Percentiles rank a stretch among this genome's conserved stretches.
phyloP scores from a whole-genome alignment of 2,113 vertebrate genomes.

The Leucosticte australis region DNA sequence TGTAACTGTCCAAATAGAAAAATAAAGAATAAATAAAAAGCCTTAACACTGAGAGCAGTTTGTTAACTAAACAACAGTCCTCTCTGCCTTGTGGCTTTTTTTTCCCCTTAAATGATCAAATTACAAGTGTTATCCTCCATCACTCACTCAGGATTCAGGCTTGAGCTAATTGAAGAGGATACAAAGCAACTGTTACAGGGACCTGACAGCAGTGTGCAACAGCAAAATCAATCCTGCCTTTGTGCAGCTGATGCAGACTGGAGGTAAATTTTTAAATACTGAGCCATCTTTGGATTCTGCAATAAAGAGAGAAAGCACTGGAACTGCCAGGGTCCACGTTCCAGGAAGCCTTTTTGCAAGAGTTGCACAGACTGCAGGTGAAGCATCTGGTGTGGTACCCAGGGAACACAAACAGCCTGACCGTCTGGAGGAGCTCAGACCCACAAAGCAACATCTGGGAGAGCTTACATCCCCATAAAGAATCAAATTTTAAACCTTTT shows the following conservation, averaged over 20 bases:
- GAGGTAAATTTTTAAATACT: background rate
- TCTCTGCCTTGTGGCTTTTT: background rate
- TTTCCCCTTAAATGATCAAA: background rate
- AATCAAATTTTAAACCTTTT: background rate
- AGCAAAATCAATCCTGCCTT: background rate
- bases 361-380: background rate
- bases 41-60: background rate
- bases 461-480: background rate
- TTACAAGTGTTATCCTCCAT: background rate
- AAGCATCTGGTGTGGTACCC: background rate
- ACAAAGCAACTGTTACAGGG: background rate
- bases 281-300: background rate
- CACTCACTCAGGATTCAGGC: background rate
- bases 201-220: background rate
- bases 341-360: background rate
- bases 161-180: background rate
- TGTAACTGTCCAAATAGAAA: background rate
- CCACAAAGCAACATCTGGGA: background rate
- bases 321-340: fast-evolving
- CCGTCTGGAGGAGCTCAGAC: background rate
- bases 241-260: background rate
- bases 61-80: background rate
- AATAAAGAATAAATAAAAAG: background rate
- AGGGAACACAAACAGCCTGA: background rate
- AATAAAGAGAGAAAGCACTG: background rate